A percentile compares a stretch with the other conserved stretches of the same genome.
Evolutionary conservation across 2,113 vertebrate species (phyloP).

Genomic region (Toxotes chatareus): DNA sequence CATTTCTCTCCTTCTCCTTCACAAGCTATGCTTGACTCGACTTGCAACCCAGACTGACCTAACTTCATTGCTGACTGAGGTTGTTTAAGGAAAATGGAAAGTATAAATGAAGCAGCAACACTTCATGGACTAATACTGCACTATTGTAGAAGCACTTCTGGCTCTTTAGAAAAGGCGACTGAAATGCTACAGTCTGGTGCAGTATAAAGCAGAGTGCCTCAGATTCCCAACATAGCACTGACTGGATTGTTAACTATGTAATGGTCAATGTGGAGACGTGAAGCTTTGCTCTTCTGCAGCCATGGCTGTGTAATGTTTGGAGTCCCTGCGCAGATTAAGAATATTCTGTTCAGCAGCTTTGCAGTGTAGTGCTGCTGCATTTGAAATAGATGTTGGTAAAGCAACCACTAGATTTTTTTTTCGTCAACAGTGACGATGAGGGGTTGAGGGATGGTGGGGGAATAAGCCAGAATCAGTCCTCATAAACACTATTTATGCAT

Average conservation of each 20-base stretch:
- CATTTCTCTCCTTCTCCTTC: background rate
- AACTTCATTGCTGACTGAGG: background rate
- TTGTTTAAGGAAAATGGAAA: slow-evolving; percentile 25
- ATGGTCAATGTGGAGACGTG: background rate
- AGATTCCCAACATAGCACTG: background rate
- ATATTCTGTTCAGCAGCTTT: background rate
- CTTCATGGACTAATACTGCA: background rate
- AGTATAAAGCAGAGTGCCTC: background rate
- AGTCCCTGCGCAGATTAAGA: background rate
- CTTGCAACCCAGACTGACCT: background rate
- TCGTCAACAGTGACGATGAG: background rate
- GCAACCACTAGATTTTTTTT: background rate
- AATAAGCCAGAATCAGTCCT: background rate
- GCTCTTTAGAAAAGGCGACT: background rate
- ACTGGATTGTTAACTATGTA: slow-evolving; percentile 1
- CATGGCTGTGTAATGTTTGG: background rate
- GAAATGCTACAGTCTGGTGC: slow-evolving; percentile 8
- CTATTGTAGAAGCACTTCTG: background rate
- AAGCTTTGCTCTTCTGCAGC: slow-evolving; percentile 10
- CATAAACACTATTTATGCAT: background rate
- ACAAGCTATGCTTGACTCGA: background rate
- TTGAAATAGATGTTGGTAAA: background rate
- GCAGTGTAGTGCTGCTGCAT: background rate
- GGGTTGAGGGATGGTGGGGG: background rate
- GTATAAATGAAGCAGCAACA: background rate